Evolutionary conservation across 2,797 vertebrate species (phyloP).

Genomic region (Thamnophis elegans): DNA sequence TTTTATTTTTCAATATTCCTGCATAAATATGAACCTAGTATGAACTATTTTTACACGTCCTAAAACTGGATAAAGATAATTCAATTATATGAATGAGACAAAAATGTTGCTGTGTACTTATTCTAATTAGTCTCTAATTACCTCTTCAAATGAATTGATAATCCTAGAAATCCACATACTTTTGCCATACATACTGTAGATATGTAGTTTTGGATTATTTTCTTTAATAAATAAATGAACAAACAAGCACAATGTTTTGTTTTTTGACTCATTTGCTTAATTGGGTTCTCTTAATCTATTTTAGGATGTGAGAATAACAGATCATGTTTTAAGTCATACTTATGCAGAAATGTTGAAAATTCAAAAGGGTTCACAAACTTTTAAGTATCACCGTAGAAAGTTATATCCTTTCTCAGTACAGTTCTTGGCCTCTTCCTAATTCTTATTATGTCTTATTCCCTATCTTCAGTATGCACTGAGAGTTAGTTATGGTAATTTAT

Average conservation of each 20-base stretch:
- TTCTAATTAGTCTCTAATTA: not conserved
- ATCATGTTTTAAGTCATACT: no score
- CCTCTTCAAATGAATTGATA: not conserved
- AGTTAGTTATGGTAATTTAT: not conserved
- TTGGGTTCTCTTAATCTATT: no score
- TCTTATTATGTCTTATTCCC: not conserved
- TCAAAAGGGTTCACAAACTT: no score
- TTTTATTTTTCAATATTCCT: not conserved
- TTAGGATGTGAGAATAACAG: no score
- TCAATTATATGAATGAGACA: not conserved
- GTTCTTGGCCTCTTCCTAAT: not conserved
- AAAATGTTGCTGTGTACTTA: not conserved
- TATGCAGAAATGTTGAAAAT: no score
- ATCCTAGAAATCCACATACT: not conserved
- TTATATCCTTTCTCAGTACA: no score
- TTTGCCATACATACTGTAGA: no score
- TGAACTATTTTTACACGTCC: not conserved
- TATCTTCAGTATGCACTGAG: not conserved
- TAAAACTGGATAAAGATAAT: not conserved
- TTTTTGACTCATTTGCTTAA: not conserved
- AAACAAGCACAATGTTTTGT: not conserved
- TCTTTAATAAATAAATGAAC: not conserved
- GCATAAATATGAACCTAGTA: not conserved
- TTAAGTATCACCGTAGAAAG: no score
- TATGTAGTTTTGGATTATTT: not conserved